Percentiles rank a stretch among this genome's conserved stretches.
phyloP scores from a whole-genome alignment of 2,113 vertebrate genomes.

The Cynopterus brachyotis region DNA sequence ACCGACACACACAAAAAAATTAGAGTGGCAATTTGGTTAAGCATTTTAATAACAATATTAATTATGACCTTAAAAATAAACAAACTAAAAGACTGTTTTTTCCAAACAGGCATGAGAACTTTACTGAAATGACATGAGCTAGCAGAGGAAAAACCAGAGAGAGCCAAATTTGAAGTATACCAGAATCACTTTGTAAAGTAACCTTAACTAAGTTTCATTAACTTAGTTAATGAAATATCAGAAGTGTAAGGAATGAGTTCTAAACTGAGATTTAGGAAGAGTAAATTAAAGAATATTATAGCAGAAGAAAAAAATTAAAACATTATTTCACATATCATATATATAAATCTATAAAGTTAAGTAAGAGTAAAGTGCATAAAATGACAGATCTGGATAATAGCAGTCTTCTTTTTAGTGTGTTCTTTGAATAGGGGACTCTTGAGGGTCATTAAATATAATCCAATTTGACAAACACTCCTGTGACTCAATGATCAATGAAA shows the following conservation, averaged over 20 bases:
- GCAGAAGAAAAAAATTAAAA: not conserved
- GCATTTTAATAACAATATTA: constrained; percentile 31
- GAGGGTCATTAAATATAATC: not conserved
- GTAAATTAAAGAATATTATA: not conserved
- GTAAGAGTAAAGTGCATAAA: not conserved
- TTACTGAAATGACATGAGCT: not conserved
- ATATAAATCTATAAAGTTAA: not conserved
- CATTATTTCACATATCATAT: not conserved
- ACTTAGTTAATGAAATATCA: not conserved
- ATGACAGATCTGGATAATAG: not conserved
- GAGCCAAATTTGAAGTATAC: not conserved
- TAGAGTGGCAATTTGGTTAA: not conserved
- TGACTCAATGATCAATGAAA: not conserved
- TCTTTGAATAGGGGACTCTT: not conserved
- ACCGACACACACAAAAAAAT: not conserved
- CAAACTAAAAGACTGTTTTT: not conserved
- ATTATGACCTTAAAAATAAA: constrained; percentile 28
- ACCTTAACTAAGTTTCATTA: not conserved
- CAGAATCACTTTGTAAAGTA: not conserved
- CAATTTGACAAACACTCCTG: not conserved
- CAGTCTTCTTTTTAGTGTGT: not conserved
- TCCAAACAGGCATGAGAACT: not conserved
- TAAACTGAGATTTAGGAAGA: not conserved
- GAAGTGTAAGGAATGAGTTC: not conserved
- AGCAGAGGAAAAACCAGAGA: not conserved